Evolutionary conservation across 2,797 vertebrate species (phyloP).

Genomic region (Euthynnus affinis): DNA sequence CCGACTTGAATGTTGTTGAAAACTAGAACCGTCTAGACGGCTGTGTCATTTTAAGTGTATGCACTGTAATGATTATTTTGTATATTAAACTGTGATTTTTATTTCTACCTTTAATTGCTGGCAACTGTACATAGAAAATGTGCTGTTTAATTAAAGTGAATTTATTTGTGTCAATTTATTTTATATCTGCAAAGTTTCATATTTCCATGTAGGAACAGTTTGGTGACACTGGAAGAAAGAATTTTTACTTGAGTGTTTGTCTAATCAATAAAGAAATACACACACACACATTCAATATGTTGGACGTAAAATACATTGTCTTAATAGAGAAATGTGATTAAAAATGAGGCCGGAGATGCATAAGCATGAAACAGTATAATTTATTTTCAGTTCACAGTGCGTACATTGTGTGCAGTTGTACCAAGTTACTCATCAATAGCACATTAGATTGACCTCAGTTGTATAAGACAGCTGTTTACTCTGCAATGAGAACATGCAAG

Average conservation of each 20-base stretch:
- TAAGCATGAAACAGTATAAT: constrained; percentile 75
- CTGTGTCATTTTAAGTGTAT: constrained; percentile 1
- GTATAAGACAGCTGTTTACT: constrained; percentile 66
- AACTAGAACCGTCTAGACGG: background rate
- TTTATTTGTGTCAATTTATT: constrained; percentile 32
- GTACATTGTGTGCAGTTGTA: constrained; percentile 83
- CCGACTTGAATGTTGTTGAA: background rate
- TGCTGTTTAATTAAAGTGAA: constrained; percentile 28
- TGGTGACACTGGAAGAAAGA: background rate
- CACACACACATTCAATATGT: background rate
- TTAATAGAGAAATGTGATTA: background rate
- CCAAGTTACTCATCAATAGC: constrained; percentile 75
- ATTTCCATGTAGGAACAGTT: background rate
- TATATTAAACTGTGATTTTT: constrained; percentile 43
- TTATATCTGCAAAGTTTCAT: background rate
- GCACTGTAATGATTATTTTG: constrained; percentile 25
- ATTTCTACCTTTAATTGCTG: constrained; percentile 23
- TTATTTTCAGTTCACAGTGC: constrained; percentile 87
- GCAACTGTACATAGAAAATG: background rate
- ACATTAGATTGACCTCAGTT: constrained; percentile 75
- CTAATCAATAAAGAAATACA: background rate
- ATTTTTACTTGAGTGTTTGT: background rate
- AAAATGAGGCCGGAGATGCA: constrained; percentile 22
- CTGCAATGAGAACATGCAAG: constrained; percentile 80
- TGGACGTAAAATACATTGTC: background rate